phyloP scores from a whole-genome alignment of 2,888 invertebrate species.

The Mechanitis mazaeus region DNA sequence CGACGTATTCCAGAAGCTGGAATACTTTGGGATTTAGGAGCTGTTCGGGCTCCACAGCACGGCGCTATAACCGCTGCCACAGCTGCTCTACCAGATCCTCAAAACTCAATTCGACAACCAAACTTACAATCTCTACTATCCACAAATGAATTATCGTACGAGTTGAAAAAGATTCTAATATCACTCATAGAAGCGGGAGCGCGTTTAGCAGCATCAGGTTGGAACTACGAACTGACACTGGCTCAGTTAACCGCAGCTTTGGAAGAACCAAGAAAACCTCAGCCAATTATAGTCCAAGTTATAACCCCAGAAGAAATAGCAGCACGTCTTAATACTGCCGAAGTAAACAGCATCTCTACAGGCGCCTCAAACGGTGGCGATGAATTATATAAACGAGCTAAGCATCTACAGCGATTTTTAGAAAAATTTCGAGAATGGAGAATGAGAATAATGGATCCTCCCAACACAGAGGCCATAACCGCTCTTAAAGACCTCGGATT shows the following conservation, averaged over 20 bases:
- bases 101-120: conserved; percentile 52
- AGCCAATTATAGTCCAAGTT: conserved; percentile 50
- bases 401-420: conserved; percentile 57
- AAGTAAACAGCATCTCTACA: conserved; percentile 22
- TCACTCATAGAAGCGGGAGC: conserved; percentile 69
- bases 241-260: conserved; percentile 59
- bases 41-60: conserved; percentile 59
- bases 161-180: conserved; percentile 62
- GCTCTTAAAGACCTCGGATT: conserved; percentile 61
- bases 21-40: conserved; percentile 61
- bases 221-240: conserved; percentile 59
- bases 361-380: conserved; percentile 28
- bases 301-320: conserved; percentile 66
- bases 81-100: conserved; percentile 54
- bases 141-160: conserved; percentile 63
- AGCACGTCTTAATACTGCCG: conserved; percentile 40
- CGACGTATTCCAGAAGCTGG: conserved; percentile 59
- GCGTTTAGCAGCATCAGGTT: conserved; percentile 58
- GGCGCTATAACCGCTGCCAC: conserved; percentile 65
- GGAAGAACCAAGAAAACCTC: conserved; percentile 49
- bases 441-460: conserved; percentile 49
- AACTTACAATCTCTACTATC: conserved; percentile 64
- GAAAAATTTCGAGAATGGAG: conserved; percentile 66
- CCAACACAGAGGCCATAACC: conserved; percentile 49
- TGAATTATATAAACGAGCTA: conserved; percentile 51